These are phyloP conservation scores for Spongia lamella DNA, from an alignment of 37 sponge, comb jelly and placozoan species.

Conservation along the genomic window DNA sequence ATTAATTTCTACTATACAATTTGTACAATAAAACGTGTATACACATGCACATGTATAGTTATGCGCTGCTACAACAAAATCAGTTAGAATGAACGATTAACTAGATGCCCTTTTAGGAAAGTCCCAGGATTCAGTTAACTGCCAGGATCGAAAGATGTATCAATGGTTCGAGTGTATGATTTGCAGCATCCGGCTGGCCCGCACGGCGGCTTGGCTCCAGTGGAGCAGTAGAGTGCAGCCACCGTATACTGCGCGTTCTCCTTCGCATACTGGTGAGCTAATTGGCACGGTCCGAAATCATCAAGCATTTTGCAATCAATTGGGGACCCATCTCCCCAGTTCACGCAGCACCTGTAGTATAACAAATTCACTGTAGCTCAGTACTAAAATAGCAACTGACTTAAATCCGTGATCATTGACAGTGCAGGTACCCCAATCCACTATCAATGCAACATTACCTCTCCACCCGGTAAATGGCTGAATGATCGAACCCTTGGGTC, in stretches of 20 bases:
- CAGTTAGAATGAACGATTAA: too few species aligned
- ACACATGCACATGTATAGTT: too few species aligned
- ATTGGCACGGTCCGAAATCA: slow-evolving; percentile 35
- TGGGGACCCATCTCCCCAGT: slow-evolving; percentile 37
- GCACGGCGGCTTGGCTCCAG: background rate
- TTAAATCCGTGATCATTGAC: slow-evolving; percentile 9
- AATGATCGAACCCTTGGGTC: slow-evolving; percentile 27
- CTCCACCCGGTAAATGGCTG: slow-evolving; percentile 40
- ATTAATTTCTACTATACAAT: too few species aligned
- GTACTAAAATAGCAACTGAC: slow-evolving; percentile 2
- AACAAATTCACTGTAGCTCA: background rate
- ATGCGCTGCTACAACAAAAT: too few species aligned
- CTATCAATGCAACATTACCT: slow-evolving; percentile 41
- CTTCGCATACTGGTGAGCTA: slow-evolving; percentile 31
- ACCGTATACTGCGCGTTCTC: slow-evolving; percentile 4
- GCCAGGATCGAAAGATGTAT: slow-evolving; percentile 33
- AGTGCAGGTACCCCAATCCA: slow-evolving; percentile 36
- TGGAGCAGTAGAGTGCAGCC: slow-evolving; percentile 31
- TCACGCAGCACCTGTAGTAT: slow-evolving; percentile 16
- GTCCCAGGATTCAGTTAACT: too few species aligned
- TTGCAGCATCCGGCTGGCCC: slow-evolving; percentile 1
- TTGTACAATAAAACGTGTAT: too few species aligned
- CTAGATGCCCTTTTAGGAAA: too few species aligned
- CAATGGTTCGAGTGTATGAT: slow-evolving; percentile 4
- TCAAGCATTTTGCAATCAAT: background rate